Evolutionary conservation across 2,797 vertebrate genomes (phyloP).

Genomic region (Tolypeutes matacus): DNA sequence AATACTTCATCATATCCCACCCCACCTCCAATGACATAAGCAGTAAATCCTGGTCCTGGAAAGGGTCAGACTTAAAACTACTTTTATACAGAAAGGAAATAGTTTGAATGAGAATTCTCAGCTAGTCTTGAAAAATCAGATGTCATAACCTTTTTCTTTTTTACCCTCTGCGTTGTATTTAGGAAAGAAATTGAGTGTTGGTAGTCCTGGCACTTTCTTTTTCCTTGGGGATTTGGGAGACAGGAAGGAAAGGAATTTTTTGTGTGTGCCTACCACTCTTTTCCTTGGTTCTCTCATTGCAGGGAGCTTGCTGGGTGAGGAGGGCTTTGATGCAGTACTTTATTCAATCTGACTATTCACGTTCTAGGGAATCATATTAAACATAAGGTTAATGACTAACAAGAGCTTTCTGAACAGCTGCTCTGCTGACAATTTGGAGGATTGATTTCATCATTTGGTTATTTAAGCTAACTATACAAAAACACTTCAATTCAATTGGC

Average conservation of each 20-base stretch:
- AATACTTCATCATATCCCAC: background rate
- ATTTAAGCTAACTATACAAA: slow-evolving; percentile 78
- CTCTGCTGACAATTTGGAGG: slow-evolving; percentile 77
- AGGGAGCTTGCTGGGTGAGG: background rate
- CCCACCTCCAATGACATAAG: background rate
- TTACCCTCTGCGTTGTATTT: background rate
- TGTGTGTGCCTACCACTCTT: background rate
- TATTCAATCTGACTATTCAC: slow-evolving; percentile 44
- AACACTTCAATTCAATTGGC: slow-evolving; percentile 67
- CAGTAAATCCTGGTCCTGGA: background rate
- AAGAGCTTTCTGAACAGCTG: slow-evolving; percentile 80
- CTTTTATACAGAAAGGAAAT: background rate
- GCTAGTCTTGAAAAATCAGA: slow-evolving; percentile 45
- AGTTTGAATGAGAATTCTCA: background rate
- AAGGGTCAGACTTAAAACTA: background rate
- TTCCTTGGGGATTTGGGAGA: background rate
- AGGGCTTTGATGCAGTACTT: slow-evolving; percentile 26
- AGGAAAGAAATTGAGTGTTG: background rate
- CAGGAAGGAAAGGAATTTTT: background rate
- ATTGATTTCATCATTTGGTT: slow-evolving; percentile 75
- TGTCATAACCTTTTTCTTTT: background rate
- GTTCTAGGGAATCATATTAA: slow-evolving; percentile 74
- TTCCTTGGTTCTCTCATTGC: background rate
- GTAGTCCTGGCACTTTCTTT: background rate
- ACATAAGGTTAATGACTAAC: slow-evolving; percentile 79